phyloP scores from a whole-genome alignment of 1,140 invertebrate species.

The Plutomurus gul region DNA sequence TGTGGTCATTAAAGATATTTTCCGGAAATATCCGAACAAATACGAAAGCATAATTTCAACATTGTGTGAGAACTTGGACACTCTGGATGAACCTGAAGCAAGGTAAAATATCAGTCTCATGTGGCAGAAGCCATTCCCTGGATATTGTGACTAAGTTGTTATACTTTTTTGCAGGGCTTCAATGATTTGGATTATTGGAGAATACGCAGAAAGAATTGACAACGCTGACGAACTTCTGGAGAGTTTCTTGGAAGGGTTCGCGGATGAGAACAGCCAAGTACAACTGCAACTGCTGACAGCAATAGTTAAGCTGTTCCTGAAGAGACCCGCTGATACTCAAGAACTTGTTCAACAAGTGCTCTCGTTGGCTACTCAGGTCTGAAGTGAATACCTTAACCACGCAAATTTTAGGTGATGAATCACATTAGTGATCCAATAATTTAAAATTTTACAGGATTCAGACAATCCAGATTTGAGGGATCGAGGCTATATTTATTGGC shows the following conservation, averaged over 20 bases:
- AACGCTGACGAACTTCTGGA: slow-evolving; percentile 98
- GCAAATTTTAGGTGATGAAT: too few relatives aligned
- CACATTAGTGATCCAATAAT: background rate
- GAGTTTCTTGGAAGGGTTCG: slow-evolving; percentile 99
- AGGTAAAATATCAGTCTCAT: slow-evolving; percentile 57
- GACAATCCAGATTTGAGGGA: slow-evolving; percentile 99
- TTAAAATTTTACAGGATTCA: slow-evolving; percentile 82
- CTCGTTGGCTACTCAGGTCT: slow-evolving; percentile 57
- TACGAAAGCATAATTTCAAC: slow-evolving; percentile 99
- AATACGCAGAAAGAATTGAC: slow-evolving; percentile 98
- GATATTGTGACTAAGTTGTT: slow-evolving; percentile 8
- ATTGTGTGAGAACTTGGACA: slow-evolving; percentile 98
- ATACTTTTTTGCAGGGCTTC: slow-evolving; percentile 71
- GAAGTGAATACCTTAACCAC: background rate
- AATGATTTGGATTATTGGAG: slow-evolving; percentile 99
- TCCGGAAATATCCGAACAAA: slow-evolving; percentile 99
- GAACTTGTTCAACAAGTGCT: slow-evolving; percentile 85
- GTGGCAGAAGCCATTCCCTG: too few relatives aligned
- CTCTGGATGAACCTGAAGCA: slow-evolving; percentile 98
- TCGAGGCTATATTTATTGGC: slow-evolving; percentile 99
- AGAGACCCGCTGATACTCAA: slow-evolving; percentile 96
- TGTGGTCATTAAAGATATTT: slow-evolving; percentile 99
- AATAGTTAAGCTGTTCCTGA: slow-evolving; percentile 98
- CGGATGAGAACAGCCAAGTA: slow-evolving; percentile 99
- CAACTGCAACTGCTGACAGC: slow-evolving; percentile 96